phyloP scores from a whole-genome alignment of 1,140 invertebrate species.

The Goniozus legneri region DNA sequence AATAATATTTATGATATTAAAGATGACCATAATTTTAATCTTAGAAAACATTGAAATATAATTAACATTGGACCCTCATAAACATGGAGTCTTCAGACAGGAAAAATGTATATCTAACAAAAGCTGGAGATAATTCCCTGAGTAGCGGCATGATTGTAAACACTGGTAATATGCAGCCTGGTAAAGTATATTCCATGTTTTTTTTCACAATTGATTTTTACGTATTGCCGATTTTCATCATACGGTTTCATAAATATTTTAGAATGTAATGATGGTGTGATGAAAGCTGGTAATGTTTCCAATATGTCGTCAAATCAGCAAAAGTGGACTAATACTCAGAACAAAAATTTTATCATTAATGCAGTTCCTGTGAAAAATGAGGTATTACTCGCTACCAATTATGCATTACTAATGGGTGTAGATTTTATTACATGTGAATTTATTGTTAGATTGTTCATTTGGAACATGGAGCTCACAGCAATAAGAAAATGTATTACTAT shows the following conservation, averaged over 20 bases:
- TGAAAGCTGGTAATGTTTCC: conserved; percentile 25
- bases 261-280: conserved; percentile 27
- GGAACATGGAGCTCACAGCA: conserved; percentile 28
- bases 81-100: conserved; percentile 26
- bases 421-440: too few relatives aligned
- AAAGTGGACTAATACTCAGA: conserved; percentile 24
- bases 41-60: too few relatives aligned
- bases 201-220: too few relatives aligned
- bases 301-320: conserved; percentile 24
- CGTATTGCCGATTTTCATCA: too few relatives aligned
- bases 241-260: neutral
- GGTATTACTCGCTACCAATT: neutral
- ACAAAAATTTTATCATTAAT: conserved; percentile 29
- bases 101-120: conserved; percentile 27
- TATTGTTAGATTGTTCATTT: conserved; percentile 26
- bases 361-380: conserved; percentile 27
- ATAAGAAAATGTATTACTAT: conserved; percentile 31
- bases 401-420: too few relatives aligned
- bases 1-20: too few relatives aligned
- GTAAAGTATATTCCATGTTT: too few relatives aligned
- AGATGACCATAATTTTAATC: too few relatives aligned
- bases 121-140: conserved; percentile 24
- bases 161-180: conserved; percentile 22
- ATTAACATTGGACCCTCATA: neutral
- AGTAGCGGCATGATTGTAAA: conserved; percentile 28